Base-by-base conservation (phyloP, 1,140 invertebrate species). In the Vollenhovia emeryi region DNA sequence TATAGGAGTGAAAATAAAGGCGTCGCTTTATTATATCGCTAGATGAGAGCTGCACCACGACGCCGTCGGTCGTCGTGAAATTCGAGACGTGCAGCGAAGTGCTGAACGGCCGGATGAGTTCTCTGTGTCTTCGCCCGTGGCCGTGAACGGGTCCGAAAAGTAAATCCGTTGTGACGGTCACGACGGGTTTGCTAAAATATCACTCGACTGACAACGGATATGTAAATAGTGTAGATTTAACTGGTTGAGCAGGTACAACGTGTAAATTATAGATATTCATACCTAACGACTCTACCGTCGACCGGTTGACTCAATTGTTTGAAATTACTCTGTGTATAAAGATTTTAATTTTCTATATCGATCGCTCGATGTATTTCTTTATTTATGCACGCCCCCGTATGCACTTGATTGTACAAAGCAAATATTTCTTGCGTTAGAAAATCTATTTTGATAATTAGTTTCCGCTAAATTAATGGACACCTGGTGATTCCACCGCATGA, bases 21-120 rank as follows among this genome's bases (percentile, higher is more conserved):
- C 76, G 60, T 85, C 62, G 45, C 76, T 83, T 80, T 79, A 82
- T 82, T 69, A 83, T 85, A 84, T 79, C 33, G 59, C 48, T 24
- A 59, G 18, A 55, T 82, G 45, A 62, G 52, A 74, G 50, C 62
- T 78, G 55, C 59, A 68, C 24, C 40, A 27, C 40, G 55, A 69
- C 33, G 27, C 13, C 18, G n/a, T 27, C 18, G 52, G 18, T 45
- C 40, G 69, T 71, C 64, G 40, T 82, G 36, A 82, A 82, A 82
- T 71, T 82, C 55, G 55, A 75, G 15, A 83, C 69, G 69, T 60
- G 80, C n/a, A n/a, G n/a, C 55, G 55, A 75, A 83, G 60, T 83
- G 21, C n/a, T 21, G 27, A 45, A 13, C 15, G 52, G 21, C 18
- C 36, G 18, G 15, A 75, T 71, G n/a, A 50, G 52, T 69, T 27